Conservation (phyloP, 2,113 vertebrate species). For the Pelvicachromis taeniatus region DNA sequence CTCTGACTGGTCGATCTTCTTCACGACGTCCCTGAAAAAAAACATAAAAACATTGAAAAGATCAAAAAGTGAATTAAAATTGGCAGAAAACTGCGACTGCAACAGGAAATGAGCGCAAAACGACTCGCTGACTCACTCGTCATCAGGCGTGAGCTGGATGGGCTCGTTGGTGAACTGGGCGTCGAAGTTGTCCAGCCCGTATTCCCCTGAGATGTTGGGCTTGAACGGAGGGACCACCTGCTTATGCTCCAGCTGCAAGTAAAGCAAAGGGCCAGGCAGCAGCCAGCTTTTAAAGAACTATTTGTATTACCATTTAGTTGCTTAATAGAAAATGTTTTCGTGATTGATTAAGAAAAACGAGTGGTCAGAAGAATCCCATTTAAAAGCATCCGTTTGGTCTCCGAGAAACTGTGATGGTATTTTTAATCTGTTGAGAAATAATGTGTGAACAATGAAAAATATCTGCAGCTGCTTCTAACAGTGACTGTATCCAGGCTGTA, state of each 20-base stretch:
- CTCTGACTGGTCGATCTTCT: slow-evolving; percentile 99
- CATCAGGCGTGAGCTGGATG: slow-evolving; percentile 96
- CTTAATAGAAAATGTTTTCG: background rate
- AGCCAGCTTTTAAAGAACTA: background rate
- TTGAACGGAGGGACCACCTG: slow-evolving; percentile 98
- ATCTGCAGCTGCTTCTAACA: background rate
- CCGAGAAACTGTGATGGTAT: background rate
- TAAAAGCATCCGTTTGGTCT: background rate
- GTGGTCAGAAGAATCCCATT: background rate
- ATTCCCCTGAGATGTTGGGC: slow-evolving; percentile 98
- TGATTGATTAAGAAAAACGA: background rate
- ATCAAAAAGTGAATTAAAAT: background rate
- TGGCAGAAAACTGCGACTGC: background rate
- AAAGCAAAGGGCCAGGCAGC: background rate
- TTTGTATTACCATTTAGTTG: background rate
- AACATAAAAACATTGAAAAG: background rate
- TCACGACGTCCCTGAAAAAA: slow-evolving; percentile 84
- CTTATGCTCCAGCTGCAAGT: slow-evolving; percentile 95
- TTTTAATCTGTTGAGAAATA: background rate
- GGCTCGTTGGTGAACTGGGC: slow-evolving; percentile 98
- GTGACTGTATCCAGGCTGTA: background rate
- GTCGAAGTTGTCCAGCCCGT: slow-evolving; percentile 97
- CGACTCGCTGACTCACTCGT: slow-evolving; percentile 85
- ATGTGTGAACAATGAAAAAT: background rate
- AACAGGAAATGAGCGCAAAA: background rate